Percentiles rank a stretch among this genome's conserved stretches.
Conservation (phyloP, 2,113 vertebrate genomes). For the Stegastes partitus region DNA sequence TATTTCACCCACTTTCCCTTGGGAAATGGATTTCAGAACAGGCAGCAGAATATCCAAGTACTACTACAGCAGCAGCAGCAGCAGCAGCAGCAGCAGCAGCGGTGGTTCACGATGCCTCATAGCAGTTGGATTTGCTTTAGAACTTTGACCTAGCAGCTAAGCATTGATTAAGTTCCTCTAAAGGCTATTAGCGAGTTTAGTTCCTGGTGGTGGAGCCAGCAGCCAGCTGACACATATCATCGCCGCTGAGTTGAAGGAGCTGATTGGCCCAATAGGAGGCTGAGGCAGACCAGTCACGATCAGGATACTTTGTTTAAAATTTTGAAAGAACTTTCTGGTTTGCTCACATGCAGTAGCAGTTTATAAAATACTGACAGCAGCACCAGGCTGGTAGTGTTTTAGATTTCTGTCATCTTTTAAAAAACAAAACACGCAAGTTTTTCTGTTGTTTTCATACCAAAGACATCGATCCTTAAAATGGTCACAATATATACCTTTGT, state of each 20-base stretch:
- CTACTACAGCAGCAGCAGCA: conserved; percentile 46
- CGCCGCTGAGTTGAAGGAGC: conserved; percentile 48
- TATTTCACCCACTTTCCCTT: conserved; percentile 69
- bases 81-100: conserved; percentile 33
- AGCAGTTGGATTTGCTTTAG: conserved; percentile 76
- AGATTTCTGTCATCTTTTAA: no score
- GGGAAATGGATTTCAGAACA: conserved; percentile 66
- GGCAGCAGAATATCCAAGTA: conserved; percentile 37
- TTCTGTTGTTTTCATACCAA: no score
- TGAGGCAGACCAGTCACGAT: conserved; percentile 35
- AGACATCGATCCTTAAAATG: no score
- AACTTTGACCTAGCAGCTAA: conserved; percentile 81
- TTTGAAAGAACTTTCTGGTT: background rate
- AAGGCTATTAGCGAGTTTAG: conserved; percentile 76
- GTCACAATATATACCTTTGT: no score
- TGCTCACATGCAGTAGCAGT: background rate
- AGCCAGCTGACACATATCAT: conserved; percentile 77
- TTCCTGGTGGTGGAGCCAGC: conserved; percentile 73
- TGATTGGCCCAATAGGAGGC: conserved; percentile 49
- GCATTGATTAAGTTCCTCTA: conserved; percentile 76
- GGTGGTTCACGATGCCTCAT: conserved; percentile 33
- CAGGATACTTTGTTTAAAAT: conserved; percentile 3
- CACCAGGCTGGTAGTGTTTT: no score
- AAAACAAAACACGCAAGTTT: no score
- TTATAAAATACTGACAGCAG: background rate